Base-by-base conservation (phyloP, 35 echinoderm and acorn worm species). In the Heliocidaris erythrogramma region DNA sequence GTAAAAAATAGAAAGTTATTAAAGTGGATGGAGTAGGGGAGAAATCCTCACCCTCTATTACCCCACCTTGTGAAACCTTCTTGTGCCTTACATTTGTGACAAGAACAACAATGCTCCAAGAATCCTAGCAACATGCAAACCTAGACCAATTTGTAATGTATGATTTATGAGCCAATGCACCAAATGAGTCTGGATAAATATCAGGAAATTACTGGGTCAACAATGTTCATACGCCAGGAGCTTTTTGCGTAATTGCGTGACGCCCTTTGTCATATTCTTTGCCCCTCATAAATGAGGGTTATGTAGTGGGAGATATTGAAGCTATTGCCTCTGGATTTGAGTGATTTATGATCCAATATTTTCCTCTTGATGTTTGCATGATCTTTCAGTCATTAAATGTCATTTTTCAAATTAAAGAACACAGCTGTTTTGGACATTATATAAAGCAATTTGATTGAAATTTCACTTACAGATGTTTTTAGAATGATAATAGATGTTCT, bases 131-230 rank as follows among this genome's bases (percentile, higher is more conserved):
- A 78, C 21, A 78, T 24, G 8, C 65, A 5, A n/a, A 18, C 65
- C 65, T 78, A 78, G 21, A 21, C 65, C 18, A n/a, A 78, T 7
- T 78, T 78, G 65, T 78, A 78, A 78, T 78, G n/a, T 78, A n/a
- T 78, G 65, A 78, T 78, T 78, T 78, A 78, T 78, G 65, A 14
- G 8, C 65, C 65, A 78, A 21, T 78, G n/a, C 21, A 78, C 18
- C 27, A 78, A 78, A 78, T 69, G 65, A 78, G 65, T 78, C 65
- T 78, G 65, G 65, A 78, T 78, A 78, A 78, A 78, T 78, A 78
- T n/a, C 7, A n/a, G 2, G 27, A 78, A 17, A 17, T 78, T 21
- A 78, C 27, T 78, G 5, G 65, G 65, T 78, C 65, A 78, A n/a
- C 65, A 78, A 78, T 78, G 65, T 18, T 78, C 65, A 78, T 78